A percentile compares a stretch with the other conserved stretches of the same genome.
phyloP scores from a whole-genome alignment of 2,888 invertebrate genomes.

The Lithophane leautieri region DNA sequence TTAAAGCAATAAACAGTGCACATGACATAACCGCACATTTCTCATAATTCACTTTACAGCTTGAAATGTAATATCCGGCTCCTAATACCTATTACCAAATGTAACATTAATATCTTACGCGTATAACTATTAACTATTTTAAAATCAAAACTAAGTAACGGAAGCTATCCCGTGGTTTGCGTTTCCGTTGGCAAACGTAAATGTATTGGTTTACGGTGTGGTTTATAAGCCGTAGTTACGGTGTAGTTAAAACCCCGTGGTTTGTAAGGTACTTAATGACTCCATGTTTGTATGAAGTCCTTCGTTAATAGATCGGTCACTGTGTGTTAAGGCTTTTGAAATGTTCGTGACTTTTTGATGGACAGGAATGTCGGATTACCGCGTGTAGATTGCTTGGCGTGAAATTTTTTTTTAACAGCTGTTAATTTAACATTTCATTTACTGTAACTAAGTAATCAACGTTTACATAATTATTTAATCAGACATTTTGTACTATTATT shows the following conservation, averaged over 20 bases:
- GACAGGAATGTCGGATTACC: not conserved
- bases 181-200: conserved; percentile 51
- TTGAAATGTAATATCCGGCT: conserved; percentile 26
- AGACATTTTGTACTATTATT: not conserved
- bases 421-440: conserved; percentile 5
- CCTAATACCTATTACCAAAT: not conserved
- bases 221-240: conserved; percentile 36
- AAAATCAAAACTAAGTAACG: conserved; percentile 23
- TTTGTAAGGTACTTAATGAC: conserved; percentile 7
- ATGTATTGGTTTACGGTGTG: conserved; percentile 41
- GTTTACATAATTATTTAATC: not conserved
- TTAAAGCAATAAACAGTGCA: conserved; percentile 13
- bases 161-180: conserved; percentile 50
- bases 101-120: conserved; percentile 36
- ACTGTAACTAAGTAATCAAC: not conserved
- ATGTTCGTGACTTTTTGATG: conserved; percentile 19
- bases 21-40: not conserved
- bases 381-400: not conserved
- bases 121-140: conserved; percentile 45
- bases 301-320: conserved; percentile 20
- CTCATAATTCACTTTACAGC: conserved; percentile 8
- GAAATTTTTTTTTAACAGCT: not conserved
- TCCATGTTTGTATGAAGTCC: conserved; percentile 1
- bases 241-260: conserved; percentile 16
- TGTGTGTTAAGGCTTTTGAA: not conserved